Base-by-base conservation (phyloP, 2,113 vertebrate genomes). In the Pholis gunnellus region DNA sequence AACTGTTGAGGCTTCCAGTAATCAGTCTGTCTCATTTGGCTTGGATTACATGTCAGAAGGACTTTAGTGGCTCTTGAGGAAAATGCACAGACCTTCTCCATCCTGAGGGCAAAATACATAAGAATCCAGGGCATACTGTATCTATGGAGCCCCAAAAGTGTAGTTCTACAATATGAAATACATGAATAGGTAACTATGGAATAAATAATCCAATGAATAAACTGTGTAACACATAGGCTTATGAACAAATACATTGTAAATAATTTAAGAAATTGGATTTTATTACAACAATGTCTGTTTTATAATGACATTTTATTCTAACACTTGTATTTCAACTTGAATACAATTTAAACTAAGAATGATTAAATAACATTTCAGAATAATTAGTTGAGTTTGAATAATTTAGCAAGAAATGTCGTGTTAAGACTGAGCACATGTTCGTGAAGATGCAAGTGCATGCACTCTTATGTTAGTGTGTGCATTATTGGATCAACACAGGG, bases 21-120 rank as follows among this genome's bases (percentile, higher is more conserved):
- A 92, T 87, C 73, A 75, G 75, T 84, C 87, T 85, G 83, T 87
- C 68, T 85, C 69, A 40, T 88, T 92, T 91, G 85, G 86, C 87
- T 89, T 60, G 40, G 70, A 72, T 90, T 90, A 75, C 83, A 68
- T 76, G 78, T 84, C 88, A 85, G 65, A 80, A 48, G 72, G 81
- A 84, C 38, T 75, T 89, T 48, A 36, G 57, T 46, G 34, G 27
- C 59, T 68, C 52, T 87, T 14, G 9, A 75, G 73, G 86, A 84
- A 87, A 85, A 80, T 82, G 56, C 34, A 79, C 87, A 88, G 77
- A 50, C 73, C 36, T n/a, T 44, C 76, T 64, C 8, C 44, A 31
- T 64, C 68, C 71, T 27, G 27, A n/a, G 75, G 76, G 68, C 36
- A 75, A 75, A 68, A 36, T 46, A 40, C 22, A 36, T 46, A 63